These are phyloP conservation scores for Salpingus planirostris DNA, from an alignment of 2,888 invertebrate species.

Conservation along the genomic window DNA sequence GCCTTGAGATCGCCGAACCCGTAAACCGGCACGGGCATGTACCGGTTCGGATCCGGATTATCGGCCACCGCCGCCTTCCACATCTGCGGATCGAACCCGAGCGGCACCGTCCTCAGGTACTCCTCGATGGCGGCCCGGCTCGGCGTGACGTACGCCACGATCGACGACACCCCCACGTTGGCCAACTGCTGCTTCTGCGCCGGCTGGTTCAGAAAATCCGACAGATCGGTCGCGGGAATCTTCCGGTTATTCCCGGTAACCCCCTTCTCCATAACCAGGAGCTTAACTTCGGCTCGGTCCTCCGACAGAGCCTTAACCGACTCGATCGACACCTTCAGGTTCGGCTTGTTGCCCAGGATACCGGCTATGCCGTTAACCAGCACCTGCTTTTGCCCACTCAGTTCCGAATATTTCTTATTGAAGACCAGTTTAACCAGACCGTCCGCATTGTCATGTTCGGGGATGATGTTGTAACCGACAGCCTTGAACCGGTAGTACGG, in stretches of 20 bases:
- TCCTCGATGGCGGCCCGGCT: slow-evolving; percentile 73
- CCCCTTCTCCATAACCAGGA: slow-evolving; percentile 65
- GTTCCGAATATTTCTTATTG: slow-evolving; percentile 70
- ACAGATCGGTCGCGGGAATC: slow-evolving; percentile 64
- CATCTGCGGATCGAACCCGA: slow-evolving; percentile 81
- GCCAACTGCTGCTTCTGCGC: slow-evolving; percentile 62
- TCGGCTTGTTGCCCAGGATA: slow-evolving; percentile 77
- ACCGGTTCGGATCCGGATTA: slow-evolving; percentile 84
- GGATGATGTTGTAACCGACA: slow-evolving; percentile 84
- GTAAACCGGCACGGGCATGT: slow-evolving; percentile 89
- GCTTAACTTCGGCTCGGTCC: slow-evolving; percentile 62
- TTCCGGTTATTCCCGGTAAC: slow-evolving; percentile 56
- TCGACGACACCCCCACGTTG: slow-evolving; percentile 61
- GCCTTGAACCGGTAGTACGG: slow-evolving; percentile 91
- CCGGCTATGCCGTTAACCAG: slow-evolving; percentile 56
- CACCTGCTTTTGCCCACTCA: slow-evolving; percentile 65
- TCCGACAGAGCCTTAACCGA: slow-evolving; percentile 71
- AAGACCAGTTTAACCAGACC: slow-evolving; percentile 83
- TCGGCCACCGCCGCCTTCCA: slow-evolving; percentile 96
- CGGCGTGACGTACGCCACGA: slow-evolving; percentile 65
- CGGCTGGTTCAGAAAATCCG: slow-evolving; percentile 60
- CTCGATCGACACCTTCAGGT: slow-evolving; percentile 69
- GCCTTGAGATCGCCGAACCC: slow-evolving; percentile 78
- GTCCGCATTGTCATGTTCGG: slow-evolving; percentile 80
- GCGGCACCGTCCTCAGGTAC: slow-evolving; percentile 85